A percentile compares a stretch with the other conserved stretches of the same genome.
Conservation (phyloP, 2,888 invertebrate species). For the Eurytoma adleriae region DNA sequence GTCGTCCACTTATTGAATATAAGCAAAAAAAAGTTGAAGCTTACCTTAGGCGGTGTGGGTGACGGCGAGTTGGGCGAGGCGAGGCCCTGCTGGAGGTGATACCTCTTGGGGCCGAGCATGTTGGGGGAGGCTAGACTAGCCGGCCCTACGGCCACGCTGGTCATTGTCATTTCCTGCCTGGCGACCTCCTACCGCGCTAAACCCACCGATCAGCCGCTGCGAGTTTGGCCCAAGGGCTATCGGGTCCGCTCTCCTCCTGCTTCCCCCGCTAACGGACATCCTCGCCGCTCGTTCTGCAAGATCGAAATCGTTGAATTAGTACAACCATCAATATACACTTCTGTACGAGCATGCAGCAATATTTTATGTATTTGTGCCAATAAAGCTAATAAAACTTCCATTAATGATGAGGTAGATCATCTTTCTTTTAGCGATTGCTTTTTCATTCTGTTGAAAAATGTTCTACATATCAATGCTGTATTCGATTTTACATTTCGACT, state of each 20-base stretch:
- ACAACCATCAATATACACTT: not conserved
- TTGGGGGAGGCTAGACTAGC: constrained; percentile 70
- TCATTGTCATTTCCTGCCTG: constrained; percentile 73
- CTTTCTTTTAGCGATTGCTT: too few species aligned
- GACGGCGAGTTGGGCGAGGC: constrained; percentile 64
- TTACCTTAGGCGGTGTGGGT: constrained; percentile 69
- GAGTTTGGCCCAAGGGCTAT: constrained; percentile 53
- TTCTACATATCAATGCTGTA: too few species aligned
- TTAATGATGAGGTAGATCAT: too few species aligned
- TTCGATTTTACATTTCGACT: too few species aligned
- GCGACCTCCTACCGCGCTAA: not conserved
- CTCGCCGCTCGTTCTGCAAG: constrained; percentile 49
- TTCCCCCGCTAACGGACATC: constrained; percentile 32
- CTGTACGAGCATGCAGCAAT: too few species aligned
- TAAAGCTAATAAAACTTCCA: too few species aligned
- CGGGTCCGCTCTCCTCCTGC: constrained; percentile 36
- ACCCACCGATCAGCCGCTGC: constrained; percentile 39
- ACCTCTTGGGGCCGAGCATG: constrained; percentile 72
- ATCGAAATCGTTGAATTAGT: not conserved
- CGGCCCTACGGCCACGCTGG: constrained; percentile 75
- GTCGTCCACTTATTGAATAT: not conserved
- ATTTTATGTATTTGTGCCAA: too few species aligned
- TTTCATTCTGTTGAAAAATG: too few species aligned
- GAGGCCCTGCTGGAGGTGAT: constrained; percentile 71
- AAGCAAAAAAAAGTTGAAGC: constrained; percentile 1